Evolutionary conservation across 1,140 invertebrate species (phyloP).

Genomic region (Samia ricini): DNA sequence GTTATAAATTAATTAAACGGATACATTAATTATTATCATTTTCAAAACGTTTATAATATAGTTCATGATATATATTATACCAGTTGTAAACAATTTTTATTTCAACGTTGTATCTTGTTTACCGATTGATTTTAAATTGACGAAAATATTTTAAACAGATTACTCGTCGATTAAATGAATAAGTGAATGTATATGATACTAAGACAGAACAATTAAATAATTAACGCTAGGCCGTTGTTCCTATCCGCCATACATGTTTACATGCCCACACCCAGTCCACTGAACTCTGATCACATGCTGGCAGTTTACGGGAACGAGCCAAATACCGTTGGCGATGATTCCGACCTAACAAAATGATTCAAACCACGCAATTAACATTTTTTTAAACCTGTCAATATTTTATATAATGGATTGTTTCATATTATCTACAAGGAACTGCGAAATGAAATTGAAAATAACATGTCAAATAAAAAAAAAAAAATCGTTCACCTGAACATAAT

Average conservation of each 20-base stretch:
- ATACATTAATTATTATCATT: background rate
- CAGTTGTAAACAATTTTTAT: too few relatives aligned
- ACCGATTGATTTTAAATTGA: too few relatives aligned
- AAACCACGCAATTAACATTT: constrained; percentile 7
- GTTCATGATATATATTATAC: too few relatives aligned
- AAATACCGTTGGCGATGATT: constrained; percentile 47
- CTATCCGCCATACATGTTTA: constrained; percentile 43
- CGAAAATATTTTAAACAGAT: too few relatives aligned
- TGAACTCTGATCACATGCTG: constrained; percentile 51
- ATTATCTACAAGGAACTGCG: constrained; percentile 19
- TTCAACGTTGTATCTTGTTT: too few relatives aligned
- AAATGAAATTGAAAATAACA: constrained; percentile 11
- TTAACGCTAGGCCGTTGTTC: background rate
- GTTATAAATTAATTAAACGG: background rate
- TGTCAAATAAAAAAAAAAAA: constrained; percentile 14
- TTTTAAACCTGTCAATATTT: background rate
- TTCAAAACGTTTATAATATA: too few relatives aligned
- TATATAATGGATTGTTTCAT: constrained; percentile 17
- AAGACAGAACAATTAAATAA: background rate
- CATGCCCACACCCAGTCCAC: constrained; percentile 39
- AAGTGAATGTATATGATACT: background rate
- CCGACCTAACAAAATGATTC: constrained; percentile 37
- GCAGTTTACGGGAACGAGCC: background rate
- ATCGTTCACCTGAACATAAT: constrained; percentile 9
- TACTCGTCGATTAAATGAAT: background rate